Evolutionary conservation across 2,888 invertebrate species (phyloP).

Genomic region (Euproctis similis): DNA sequence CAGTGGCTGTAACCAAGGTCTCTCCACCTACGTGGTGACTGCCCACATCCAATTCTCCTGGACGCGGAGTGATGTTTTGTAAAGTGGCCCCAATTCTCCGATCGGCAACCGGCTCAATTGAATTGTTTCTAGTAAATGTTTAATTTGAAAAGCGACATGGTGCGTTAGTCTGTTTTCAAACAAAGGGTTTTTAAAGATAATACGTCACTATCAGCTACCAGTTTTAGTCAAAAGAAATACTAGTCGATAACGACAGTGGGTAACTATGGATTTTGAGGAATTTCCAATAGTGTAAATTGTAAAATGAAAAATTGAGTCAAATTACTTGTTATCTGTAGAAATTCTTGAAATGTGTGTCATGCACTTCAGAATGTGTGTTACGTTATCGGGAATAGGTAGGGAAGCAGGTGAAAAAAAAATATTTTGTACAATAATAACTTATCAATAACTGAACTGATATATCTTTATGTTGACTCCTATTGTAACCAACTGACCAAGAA

Average conservation of each 20-base stretch:
- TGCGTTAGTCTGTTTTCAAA: no score
- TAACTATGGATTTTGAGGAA: no score
- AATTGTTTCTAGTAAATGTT: no score
- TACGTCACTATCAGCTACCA: constrained; percentile 8
- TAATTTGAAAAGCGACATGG: no score
- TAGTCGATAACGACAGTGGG: constrained; percentile 16
- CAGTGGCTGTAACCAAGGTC: constrained; percentile 62
- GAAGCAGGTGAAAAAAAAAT: constrained; percentile 36
- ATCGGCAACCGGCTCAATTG: constrained; percentile 21
- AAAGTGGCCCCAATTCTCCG: constrained; percentile 52
- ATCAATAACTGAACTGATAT: no score
- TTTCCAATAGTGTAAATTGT: no score
- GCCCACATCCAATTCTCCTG: constrained; percentile 68
- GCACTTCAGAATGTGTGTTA: constrained; percentile 28
- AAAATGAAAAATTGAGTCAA: constrained; percentile 20
- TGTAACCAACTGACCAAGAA: no score
- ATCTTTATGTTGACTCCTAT: no score
- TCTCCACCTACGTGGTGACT: constrained; percentile 65
- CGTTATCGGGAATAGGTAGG: constrained; percentile 30
- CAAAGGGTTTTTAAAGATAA: constrained; percentile 21
- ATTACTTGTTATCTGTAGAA: constrained; percentile 37
- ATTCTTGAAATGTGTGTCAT: constrained; percentile 53
- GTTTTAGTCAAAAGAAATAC: constrained; percentile 10
- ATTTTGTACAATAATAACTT: constrained; percentile 17
- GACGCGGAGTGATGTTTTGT: constrained; percentile 33